Evolutionary conservation across 2,113 vertebrate species (phyloP).

Genomic region (Furnarius figulus): DNA sequence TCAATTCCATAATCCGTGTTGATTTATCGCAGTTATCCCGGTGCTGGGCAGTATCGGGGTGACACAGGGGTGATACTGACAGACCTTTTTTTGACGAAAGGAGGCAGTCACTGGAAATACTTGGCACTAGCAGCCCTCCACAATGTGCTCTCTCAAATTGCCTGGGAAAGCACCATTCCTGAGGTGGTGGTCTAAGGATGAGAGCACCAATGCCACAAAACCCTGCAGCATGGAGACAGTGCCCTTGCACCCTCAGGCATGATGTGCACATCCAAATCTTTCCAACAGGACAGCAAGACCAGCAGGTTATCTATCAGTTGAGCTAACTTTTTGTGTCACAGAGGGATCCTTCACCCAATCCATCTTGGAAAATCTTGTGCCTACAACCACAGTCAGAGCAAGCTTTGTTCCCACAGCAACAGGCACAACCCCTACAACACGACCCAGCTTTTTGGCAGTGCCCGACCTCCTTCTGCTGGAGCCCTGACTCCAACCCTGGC

Average conservation of each 20-base stretch:
- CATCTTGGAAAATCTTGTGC: background rate
- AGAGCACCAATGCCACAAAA: background rate
- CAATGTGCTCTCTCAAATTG: background rate
- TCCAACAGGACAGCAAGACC: background rate
- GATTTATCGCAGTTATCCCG: background rate
- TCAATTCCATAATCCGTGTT: background rate
- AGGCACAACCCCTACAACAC: background rate
- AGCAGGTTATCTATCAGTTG: background rate
- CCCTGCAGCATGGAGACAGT: background rate
- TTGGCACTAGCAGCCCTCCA: background rate
- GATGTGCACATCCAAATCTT: background rate
- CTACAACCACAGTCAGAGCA: background rate
- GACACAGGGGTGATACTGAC: background rate
- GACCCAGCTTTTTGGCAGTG: background rate
- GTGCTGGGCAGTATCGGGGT: background rate
- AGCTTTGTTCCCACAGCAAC: slow-evolving; percentile 8
- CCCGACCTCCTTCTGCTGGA: background rate
- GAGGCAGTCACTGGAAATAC: background rate
- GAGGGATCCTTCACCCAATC: background rate
- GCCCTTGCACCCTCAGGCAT: background rate
- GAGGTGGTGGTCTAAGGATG: background rate
- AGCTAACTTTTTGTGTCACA: background rate
- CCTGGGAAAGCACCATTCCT: background rate
- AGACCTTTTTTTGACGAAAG: background rate
- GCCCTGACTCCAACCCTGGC: background rate